Conservation (phyloP, 1,140 invertebrate species). For the Cyclina sinensis region DNA sequence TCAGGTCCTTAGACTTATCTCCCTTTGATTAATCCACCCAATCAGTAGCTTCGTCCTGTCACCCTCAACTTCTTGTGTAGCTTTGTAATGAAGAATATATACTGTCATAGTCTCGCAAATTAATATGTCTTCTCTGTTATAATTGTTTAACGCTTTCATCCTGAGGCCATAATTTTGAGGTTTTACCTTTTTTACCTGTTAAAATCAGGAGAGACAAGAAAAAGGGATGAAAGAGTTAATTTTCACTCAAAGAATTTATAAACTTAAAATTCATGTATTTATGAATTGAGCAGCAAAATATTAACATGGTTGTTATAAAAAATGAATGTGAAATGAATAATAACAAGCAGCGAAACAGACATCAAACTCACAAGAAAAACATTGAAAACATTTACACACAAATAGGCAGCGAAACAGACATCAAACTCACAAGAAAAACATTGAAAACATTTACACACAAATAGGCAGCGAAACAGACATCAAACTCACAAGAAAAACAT, state of each 20-base stretch:
- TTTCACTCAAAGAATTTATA: conserved; percentile 3
- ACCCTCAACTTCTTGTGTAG: conserved; percentile 64
- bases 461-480: background rate
- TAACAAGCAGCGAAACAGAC: background rate
- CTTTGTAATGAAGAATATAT: conserved; percentile 60
- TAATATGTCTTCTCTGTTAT: conserved; percentile 60
- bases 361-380: background rate
- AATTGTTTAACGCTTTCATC: conserved; percentile 25
- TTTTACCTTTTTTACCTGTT: background rate
- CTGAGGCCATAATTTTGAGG: background rate
- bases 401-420: background rate
- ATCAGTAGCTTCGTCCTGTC: conserved; percentile 65
- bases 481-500: background rate
- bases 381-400: background rate
- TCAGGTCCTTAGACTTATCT: conserved; percentile 65
- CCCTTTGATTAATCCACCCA: conserved; percentile 68
- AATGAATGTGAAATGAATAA: background rate
- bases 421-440: background rate
- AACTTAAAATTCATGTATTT: background rate
- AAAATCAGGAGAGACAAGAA: no score
- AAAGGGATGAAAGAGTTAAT: conserved; percentile 11
- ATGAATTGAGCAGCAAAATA: background rate
- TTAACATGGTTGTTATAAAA: conserved; percentile 10
- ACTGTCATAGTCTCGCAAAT: conserved; percentile 63
- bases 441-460: background rate